Evolutionary conservation across 2,797 vertebrate genomes (phyloP).

Genomic region (Notoglanidium macrostoma): DNA sequence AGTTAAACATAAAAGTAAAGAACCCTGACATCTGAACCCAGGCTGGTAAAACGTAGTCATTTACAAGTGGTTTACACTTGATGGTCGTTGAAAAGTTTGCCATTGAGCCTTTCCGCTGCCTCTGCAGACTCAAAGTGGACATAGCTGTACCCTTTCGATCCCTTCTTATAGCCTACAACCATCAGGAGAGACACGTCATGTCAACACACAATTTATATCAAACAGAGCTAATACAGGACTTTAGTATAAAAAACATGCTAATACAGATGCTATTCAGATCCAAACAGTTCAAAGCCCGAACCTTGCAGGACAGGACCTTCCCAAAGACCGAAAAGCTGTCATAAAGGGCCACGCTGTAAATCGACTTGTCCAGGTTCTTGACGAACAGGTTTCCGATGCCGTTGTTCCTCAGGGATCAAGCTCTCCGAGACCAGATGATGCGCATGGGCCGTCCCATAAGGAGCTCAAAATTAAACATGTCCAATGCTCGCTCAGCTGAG

Average conservation of each 20-base stretch:
- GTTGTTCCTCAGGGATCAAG: too few species aligned
- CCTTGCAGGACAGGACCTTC: not conserved
- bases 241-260: not conserved
- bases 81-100: too few species aligned
- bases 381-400: too few species aligned
- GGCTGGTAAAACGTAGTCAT: too few species aligned
- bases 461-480: too few species aligned
- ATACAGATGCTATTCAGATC: not conserved
- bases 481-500: not conserved
- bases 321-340: not conserved
- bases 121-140: not conserved
- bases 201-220: not conserved
- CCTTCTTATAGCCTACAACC: not conserved
- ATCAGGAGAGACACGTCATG: not conserved
- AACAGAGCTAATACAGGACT: not conserved
- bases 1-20: too few species aligned
- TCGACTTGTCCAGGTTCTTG: not conserved
- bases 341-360: not conserved
- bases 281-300: not conserved
- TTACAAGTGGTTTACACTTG: too few species aligned
- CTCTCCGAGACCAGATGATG: too few species aligned
- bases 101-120: not conserved
- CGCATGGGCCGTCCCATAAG: too few species aligned
- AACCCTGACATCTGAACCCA: too few species aligned
- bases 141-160: not conserved